phyloP scores from a whole-genome alignment of 2,113 vertebrate genomes.

The Sinosuthora webbiana region DNA sequence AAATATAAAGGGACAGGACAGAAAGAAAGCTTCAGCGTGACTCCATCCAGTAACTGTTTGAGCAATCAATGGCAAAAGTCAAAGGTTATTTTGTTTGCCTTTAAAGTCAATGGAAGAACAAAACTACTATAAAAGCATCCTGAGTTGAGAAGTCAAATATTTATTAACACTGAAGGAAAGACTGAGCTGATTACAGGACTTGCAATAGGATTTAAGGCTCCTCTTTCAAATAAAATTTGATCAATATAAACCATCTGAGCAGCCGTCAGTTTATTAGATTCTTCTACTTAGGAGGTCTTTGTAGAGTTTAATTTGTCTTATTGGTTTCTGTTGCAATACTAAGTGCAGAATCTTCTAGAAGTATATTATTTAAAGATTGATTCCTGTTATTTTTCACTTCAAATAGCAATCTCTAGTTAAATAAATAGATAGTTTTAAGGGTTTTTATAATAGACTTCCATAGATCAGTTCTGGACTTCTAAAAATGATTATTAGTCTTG shows the following conservation, averaged over 20 bases:
- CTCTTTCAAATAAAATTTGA: constrained; percentile 44
- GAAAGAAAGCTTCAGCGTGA: background rate
- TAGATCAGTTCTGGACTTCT: background rate
- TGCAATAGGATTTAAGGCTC: background rate
- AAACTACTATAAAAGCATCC: constrained; percentile 71
- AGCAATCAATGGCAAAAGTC: constrained; percentile 73
- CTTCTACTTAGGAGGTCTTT: constrained; percentile 1
- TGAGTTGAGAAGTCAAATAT: constrained; percentile 62
- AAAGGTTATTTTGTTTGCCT: constrained; percentile 69
- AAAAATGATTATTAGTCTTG: background rate
- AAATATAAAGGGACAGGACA: background rate
- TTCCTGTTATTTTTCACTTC: background rate
- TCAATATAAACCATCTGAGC: background rate
- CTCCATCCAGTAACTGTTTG: constrained; percentile 23
- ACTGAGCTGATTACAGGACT: background rate
- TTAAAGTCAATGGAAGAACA: constrained; percentile 69
- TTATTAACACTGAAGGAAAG: constrained; percentile 42
- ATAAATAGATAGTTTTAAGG: background rate
- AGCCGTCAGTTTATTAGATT: constrained; percentile 40
- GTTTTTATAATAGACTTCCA: background rate
- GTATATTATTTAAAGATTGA: background rate
- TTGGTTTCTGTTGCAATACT: background rate
- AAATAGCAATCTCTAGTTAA: background rate
- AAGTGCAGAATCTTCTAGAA: background rate
- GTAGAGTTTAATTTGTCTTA: constrained; percentile 48